phyloP scores from a whole-genome alignment of 2,797 vertebrate genomes.

The Babyrousa celebensis region DNA sequence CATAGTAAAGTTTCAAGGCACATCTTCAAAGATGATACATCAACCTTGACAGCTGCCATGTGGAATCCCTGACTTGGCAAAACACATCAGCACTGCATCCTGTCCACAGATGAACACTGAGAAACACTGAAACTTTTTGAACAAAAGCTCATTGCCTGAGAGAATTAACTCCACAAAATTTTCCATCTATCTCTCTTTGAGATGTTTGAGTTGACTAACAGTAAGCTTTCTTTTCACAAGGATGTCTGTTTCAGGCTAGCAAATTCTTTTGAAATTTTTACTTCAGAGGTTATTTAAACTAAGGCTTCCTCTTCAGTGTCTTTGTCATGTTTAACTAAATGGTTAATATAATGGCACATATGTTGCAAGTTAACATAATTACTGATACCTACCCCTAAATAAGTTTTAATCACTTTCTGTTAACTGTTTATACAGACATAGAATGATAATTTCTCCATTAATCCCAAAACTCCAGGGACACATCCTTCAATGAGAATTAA shows the following conservation, averaged over 20 bases:
- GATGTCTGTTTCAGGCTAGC: not conserved
- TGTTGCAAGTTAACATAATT: slow-evolving; percentile 33
- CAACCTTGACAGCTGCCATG: not conserved
- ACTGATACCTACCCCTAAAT: not conserved
- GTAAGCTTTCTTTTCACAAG: slow-evolving; percentile 44
- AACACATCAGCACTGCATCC: not conserved
- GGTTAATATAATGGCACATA: not conserved
- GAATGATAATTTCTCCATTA: not conserved
- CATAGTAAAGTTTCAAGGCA: slow-evolving; percentile 18
- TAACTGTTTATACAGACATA: not conserved
- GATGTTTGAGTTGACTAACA: not conserved
- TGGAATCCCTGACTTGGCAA: slow-evolving; percentile 33
- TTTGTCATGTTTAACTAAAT: not conserved
- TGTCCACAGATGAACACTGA: not conserved
- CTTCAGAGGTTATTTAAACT: slow-evolving; percentile 27
- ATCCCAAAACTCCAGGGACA: not conserved
- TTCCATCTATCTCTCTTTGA: not conserved
- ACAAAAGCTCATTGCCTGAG: not conserved
- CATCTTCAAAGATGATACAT: slow-evolving; percentile 53
- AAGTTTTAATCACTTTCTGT: not conserved
- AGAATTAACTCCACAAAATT: not conserved
- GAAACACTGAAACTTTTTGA: not conserved
- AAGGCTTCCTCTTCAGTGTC: slow-evolving; percentile 9
- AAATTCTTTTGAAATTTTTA: slow-evolving; percentile 57
- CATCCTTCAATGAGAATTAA: not conserved